A percentile compares a stretch with the other conserved stretches of the same genome.
Evolutionary conservation across 2,113 vertebrate genomes (phyloP).

Genomic region (Callipepla californica): DNA sequence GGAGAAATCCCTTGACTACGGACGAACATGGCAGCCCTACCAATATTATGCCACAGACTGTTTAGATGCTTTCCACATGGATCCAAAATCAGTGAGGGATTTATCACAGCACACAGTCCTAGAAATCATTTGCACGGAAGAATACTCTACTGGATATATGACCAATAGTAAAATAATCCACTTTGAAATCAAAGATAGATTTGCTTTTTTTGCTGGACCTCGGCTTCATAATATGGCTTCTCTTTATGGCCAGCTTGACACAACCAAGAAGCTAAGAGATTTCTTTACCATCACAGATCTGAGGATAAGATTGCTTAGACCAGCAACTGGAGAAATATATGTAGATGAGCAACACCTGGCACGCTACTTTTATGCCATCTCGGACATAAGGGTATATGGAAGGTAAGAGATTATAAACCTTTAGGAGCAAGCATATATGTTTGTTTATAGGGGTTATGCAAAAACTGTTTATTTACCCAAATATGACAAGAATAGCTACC

Average conservation of each 20-base stretch:
- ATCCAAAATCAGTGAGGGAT: conserved; percentile 94
- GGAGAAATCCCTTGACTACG: conserved; percentile 97
- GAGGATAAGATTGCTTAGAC: conserved; percentile 92
- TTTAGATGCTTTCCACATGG: conserved; percentile 97
- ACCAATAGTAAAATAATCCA: conserved; percentile 97
- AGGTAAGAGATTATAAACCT: conserved; percentile 85
- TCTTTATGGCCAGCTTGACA: conserved; percentile 97
- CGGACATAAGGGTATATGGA: conserved; percentile 97
- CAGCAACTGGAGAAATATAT: conserved; percentile 94
- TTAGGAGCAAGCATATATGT: background rate
- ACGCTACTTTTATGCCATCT: conserved; percentile 98
- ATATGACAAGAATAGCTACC: background rate
- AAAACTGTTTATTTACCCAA: background rate
- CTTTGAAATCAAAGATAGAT: conserved; percentile 98
- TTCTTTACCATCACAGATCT: conserved; percentile 99
- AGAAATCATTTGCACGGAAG: conserved; percentile 99
- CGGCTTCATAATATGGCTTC: conserved; percentile 98
- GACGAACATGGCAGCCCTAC: conserved; percentile 96
- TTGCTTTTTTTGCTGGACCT: conserved; percentile 96
- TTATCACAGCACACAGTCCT: conserved; percentile 93
- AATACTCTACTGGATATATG: conserved; percentile 95
- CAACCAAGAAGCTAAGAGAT: conserved; percentile 97
- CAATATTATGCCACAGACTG: conserved; percentile 99
- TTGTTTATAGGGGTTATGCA: background rate
- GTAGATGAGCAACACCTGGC: conserved; percentile 93